Conservation (phyloP, 2,113 vertebrate genomes). For the Psittacara wagleri region DNA sequence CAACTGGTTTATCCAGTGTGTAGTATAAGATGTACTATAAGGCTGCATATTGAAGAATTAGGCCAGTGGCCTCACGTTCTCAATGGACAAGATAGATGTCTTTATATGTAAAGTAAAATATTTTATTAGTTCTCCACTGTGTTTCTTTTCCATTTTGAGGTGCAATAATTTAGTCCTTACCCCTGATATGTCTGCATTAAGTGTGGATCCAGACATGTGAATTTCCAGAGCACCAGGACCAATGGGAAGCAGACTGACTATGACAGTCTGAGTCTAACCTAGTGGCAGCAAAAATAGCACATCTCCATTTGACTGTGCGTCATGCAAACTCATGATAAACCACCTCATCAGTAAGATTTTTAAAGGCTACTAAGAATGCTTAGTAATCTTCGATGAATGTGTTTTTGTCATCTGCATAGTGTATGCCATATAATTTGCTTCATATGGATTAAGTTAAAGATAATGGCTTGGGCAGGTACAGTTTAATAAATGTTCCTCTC, state of each 20-base stretch:
- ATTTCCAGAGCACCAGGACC: neutral
- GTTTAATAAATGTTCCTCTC: neutral
- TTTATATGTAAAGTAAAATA: neutral
- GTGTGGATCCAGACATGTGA: neutral
- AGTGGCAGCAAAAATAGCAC: neutral
- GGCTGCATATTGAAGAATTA: neutral
- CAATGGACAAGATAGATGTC: neutral
- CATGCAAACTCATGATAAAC: neutral
- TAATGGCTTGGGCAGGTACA: neutral
- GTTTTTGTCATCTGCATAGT: neutral
- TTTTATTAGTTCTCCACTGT: neutral
- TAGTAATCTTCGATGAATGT: neutral
- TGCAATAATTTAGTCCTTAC: neutral
- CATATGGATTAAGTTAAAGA: neutral
- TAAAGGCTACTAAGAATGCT: neutral
- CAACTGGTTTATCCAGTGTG: neutral
- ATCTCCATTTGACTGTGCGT: neutral
- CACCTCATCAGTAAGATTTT: neutral
- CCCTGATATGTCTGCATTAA: neutral
- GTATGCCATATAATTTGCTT: neutral
- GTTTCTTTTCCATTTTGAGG: neutral
- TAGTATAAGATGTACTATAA: neutral
- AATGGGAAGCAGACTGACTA: neutral
- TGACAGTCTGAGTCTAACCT: neutral
- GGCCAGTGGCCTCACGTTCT: neutral